Evolutionary conservation across 1,140 invertebrate genomes (phyloP).

Genomic region (Zaprionus ghesquierei): DNA sequence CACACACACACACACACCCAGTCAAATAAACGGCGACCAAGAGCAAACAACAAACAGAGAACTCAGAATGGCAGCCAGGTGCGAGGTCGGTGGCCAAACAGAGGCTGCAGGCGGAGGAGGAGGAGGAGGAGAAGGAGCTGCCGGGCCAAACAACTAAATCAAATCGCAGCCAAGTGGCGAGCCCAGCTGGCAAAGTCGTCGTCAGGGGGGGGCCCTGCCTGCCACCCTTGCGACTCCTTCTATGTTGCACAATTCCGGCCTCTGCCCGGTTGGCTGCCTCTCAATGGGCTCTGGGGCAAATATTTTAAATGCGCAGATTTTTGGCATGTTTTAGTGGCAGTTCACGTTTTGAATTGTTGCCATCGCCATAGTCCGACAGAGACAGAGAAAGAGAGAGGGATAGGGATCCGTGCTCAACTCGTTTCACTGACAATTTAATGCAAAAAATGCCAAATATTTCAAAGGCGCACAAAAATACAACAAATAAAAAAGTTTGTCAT

Average conservation of each 20-base stretch:
- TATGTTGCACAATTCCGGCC: conserved; percentile 25
- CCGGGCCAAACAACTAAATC: conserved; percentile 71
- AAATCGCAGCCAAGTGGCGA: conserved; percentile 73
- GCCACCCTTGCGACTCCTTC: neutral
- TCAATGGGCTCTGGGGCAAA: conserved; percentile 79
- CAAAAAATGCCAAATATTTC: conserved; percentile 76
- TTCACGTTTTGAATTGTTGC: conserved; percentile 79
- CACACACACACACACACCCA: conserved; percentile 11
- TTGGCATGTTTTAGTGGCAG: conserved; percentile 80
- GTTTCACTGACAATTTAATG: conserved; percentile 80
- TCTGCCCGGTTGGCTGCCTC: conserved; percentile 61
- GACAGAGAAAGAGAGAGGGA: neutral
- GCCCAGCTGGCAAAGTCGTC: conserved; percentile 23
- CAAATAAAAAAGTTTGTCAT: conserved; percentile 56
- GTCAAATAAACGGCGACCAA: conserved; percentile 30
- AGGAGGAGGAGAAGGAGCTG: conserved; percentile 2
- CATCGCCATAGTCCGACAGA: conserved; percentile 15
- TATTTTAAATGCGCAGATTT: conserved; percentile 80
- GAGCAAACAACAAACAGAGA: conserved; percentile 49
- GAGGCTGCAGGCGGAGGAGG: neutral
- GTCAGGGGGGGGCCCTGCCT: neutral
- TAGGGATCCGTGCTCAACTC: conserved; percentile 22
- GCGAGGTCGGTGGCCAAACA: conserved; percentile 22
- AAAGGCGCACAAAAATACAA: conserved; percentile 42
- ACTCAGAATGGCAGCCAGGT: conserved; percentile 37